Percentiles rank a stretch among this genome's conserved stretches.
Conservation (phyloP, 1,140 invertebrate genomes). For the Diorhabda elongata region DNA sequence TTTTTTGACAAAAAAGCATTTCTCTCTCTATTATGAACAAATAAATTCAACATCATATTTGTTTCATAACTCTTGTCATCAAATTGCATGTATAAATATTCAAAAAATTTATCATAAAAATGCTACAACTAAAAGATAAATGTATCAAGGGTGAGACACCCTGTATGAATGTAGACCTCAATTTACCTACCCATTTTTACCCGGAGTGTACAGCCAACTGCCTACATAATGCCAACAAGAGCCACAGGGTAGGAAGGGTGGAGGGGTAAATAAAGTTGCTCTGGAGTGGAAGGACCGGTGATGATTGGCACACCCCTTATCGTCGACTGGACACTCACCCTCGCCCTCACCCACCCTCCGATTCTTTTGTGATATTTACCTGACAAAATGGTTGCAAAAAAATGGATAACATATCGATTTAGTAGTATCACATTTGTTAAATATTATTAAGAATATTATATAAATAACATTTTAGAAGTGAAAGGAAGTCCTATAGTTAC, state of each 20-base stretch:
- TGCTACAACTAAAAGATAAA: background rate
- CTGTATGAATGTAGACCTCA: background rate
- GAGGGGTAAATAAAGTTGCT: conserved; percentile 22
- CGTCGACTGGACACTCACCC: conserved; percentile 23
- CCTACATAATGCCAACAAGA: background rate
- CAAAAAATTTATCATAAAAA: background rate
- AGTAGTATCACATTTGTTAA: no score
- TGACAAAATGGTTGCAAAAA: conserved; percentile 26
- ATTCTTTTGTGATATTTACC: conserved; percentile 21
- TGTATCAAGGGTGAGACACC: background rate
- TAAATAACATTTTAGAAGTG: no score
- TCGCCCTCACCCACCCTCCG: conserved; percentile 15
- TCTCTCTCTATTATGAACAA: background rate
- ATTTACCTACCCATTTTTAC: background rate
- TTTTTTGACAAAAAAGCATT: no score
- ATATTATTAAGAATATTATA: no score
- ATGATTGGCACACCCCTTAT: conserved; percentile 24
- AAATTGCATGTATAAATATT: background rate
- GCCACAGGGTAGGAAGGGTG: conserved; percentile 16
- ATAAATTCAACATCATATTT: background rate
- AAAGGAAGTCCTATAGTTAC: no score
- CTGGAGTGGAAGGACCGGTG: conserved; percentile 19
- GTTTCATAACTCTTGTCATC: background rate
- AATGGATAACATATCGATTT: background rate
- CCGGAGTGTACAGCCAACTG: background rate